Base-by-base conservation (phyloP, 2,888 invertebrate species). In the Argynnis bischoffii region DNA sequence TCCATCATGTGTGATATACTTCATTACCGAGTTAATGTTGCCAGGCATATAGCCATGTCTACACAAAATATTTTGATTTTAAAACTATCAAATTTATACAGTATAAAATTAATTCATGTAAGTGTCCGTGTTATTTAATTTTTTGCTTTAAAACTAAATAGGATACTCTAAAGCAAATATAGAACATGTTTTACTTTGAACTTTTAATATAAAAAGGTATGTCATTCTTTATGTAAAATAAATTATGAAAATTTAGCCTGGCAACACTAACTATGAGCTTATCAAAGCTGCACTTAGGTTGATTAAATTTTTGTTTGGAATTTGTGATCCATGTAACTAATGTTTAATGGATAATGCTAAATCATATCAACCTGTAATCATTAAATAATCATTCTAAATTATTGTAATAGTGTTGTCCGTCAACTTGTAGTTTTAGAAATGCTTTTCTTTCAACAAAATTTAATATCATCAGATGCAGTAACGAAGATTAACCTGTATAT, bases 301-400 rank as follows among this genome's bases (percentile, higher is more conserved):
- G 48, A 41, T 18, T 50, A 57, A 51, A 55, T 11, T 64, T 67
- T 69, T 71, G 53, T 72, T 71, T 50, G 55, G 66, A 55, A 55
- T 54, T 69, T 64, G 60, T 74, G 69, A 75, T 73, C 76, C 69
- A 70, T 65, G 16, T 73, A 68, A 46, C 57, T 53, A 66, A 56
- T 64, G 71, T 70, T 41, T 6, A 64, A 67, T 68, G 60, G 69
- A 63, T 65, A 67, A 71, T 65, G 72, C 72, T 72, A 71, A 77
- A 75, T 78, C 80, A 81, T 78, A 81, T 81, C 79, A 80, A 77
- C 73, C 71, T 68, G 70, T 75, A 75, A 73, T 75, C 69, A 75
- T 74, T 71, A 75, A 76, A 65, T 75, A 73, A 70, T 74, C 71
- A 76, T 75, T 77, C 73, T 75, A 73, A 74, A 75, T 70, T 71